A percentile compares a stretch with the other conserved stretches of the same genome.
Evolutionary conservation across 1,140 invertebrate genomes (phyloP).

Genomic region (Venturia canescens): DNA sequence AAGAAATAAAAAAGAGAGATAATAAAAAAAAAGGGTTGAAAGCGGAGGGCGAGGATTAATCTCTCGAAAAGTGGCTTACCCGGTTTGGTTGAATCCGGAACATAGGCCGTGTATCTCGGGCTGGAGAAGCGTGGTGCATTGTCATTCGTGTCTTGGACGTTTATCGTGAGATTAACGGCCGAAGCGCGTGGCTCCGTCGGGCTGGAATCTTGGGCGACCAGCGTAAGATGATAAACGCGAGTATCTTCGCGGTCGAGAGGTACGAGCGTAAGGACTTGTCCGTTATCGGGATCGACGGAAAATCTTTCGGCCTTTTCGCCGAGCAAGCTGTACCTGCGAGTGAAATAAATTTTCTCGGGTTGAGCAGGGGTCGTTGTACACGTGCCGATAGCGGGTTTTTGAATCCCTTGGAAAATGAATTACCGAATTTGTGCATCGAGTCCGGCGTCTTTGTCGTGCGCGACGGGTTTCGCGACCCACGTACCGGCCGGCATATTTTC

Average conservation of each 20-base stretch:
- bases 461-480: conserved; percentile 84
- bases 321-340: conserved; percentile 84
- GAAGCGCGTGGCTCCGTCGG: conserved; percentile 87
- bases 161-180: conserved; percentile 89
- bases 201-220: conserved; percentile 92
- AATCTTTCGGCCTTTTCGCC: conserved; percentile 89
- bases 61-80: conserved; percentile 75
- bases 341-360: neutral
- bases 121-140: conserved; percentile 89
- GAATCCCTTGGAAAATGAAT: conserved; percentile 28
- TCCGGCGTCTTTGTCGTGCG: conserved; percentile 88
- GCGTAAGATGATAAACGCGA: conserved; percentile 85
- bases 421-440: conserved; percentile 90
- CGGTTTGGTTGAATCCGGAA: conserved; percentile 85
- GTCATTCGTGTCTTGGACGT: conserved; percentile 90
- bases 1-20: too few species aligned
- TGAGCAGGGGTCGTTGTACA: too few species aligned
- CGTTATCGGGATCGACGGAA: conserved; percentile 84
- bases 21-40: too few species aligned
- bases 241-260: conserved; percentile 89
- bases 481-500: conserved; percentile 88
- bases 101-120: conserved; percentile 84
- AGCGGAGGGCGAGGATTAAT: neutral
- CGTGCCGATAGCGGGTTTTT: neutral
- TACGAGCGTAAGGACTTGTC: conserved; percentile 84